Evolutionary conservation across 2,888 invertebrate species (phyloP).

Genomic region (Hirtodrosophila trivittata): DNA sequence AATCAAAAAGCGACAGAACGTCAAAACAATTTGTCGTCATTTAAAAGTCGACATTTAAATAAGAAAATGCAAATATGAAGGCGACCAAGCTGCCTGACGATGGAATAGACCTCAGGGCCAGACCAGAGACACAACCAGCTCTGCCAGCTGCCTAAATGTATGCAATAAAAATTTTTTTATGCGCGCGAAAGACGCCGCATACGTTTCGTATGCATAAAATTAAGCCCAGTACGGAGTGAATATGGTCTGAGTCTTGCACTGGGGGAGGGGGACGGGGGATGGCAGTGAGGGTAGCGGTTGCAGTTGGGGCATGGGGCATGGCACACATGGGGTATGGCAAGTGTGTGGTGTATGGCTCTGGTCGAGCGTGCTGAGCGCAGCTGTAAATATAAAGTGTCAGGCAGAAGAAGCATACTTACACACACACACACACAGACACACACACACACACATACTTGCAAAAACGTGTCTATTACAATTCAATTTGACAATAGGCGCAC

Average conservation of each 20-base stretch:
- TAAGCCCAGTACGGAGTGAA: slow-evolving; percentile 52
- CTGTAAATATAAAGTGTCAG: slow-evolving; percentile 76
- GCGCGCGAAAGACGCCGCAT: slow-evolving; percentile 67
- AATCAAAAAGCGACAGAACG: slow-evolving; percentile 79
- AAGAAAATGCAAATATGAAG: slow-evolving; percentile 77
- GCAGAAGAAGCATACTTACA: slow-evolving; percentile 38
- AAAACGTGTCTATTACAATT: slow-evolving; percentile 80
- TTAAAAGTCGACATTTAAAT: slow-evolving; percentile 79
- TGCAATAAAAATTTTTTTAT: slow-evolving; percentile 77
- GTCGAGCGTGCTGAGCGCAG: slow-evolving; percentile 72
- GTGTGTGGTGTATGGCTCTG: slow-evolving; percentile 33
- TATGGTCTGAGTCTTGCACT: background rate
- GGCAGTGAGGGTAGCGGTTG: slow-evolving; percentile 2
- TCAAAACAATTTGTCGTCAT: slow-evolving; percentile 79
- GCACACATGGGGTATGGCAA: slow-evolving; percentile 2
- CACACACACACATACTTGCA: slow-evolving; percentile 30
- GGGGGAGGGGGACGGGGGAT: background rate
- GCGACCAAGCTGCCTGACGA: slow-evolving; percentile 29
- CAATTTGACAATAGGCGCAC: slow-evolving; percentile 79
- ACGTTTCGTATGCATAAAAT: slow-evolving; percentile 75
- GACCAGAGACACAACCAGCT: slow-evolving; percentile 28
- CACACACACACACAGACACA: slow-evolving; percentile 17
- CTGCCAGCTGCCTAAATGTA: slow-evolving; percentile 68
- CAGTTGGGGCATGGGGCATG: slow-evolving; percentile 4
- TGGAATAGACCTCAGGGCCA: slow-evolving; percentile 1